phyloP scores from a whole-genome alignment of 2,113 vertebrate species.

The Irena cyanogastra region DNA sequence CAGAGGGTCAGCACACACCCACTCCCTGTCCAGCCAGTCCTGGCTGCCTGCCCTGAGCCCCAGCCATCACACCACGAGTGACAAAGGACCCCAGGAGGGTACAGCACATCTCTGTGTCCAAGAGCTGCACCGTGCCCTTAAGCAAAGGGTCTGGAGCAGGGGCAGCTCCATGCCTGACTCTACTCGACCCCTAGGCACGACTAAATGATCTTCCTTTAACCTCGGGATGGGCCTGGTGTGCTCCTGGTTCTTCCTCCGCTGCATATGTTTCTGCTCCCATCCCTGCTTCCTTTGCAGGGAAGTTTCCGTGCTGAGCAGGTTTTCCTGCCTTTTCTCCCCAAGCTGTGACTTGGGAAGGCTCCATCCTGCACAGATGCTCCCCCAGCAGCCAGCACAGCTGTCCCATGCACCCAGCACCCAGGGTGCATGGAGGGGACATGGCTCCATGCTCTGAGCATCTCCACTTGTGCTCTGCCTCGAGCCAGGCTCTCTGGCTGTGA shows the following conservation, averaged over 20 bases:
- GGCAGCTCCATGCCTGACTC: background rate
- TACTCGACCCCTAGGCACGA: background rate
- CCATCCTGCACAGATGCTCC: background rate
- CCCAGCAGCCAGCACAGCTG: background rate
- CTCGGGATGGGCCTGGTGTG: background rate
- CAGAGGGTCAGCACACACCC: background rate
- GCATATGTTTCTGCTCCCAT: fast-evolving
- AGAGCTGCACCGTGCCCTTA: fast-evolving
- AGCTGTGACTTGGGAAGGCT: background rate
- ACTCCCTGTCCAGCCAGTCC: background rate
- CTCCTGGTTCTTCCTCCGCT: background rate
- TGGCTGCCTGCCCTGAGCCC: background rate
- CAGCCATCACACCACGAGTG: background rate
- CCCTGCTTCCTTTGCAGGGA: background rate
- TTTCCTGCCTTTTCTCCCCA: background rate
- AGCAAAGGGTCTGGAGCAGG: background rate
- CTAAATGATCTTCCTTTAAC: background rate
- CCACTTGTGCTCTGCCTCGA: background rate
- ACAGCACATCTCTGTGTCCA: background rate
- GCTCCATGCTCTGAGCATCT: background rate
- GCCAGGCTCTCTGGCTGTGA: background rate
- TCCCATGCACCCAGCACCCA: background rate
- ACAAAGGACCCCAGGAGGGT: background rate
- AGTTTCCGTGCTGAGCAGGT: background rate
- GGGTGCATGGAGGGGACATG: fast-evolving